Base-by-base conservation (phyloP, 2,888 invertebrate species). In the Stenichneumon culpator region DNA sequence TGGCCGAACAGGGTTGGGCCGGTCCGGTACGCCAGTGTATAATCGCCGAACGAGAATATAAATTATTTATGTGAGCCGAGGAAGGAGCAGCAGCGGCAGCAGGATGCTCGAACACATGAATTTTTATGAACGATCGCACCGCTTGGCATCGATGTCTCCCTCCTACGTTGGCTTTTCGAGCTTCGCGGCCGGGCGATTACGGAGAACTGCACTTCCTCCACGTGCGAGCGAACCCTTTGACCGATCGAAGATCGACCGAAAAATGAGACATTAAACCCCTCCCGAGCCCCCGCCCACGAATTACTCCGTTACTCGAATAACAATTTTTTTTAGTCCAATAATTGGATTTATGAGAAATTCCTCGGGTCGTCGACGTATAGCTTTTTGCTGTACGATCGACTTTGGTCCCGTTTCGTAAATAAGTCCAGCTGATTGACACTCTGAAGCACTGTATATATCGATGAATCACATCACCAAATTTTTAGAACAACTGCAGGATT, bases 41-140 rank as follows among this genome's bases (percentile, higher is more conserved):
- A 86, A 83, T 86, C 84, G 88, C 75, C 84, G 68, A 83, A 79
- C 80, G 78, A 87, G 84, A 82, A 82, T 86, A 88, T 88, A 89
- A 88, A 89, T 88, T 86, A 89, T 89, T 88, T 87, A 89, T 88
- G 84, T 85, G 82, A 77, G 75, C 68, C 84, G 65, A 67, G 16
- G 28, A 63, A 16, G 63, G 14, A 75, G 60, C 81, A 50, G 63
- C 72, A 79, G 44, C 79, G 25, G 39, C 73, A 63, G 52, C 73
- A 65, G 73, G 73, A 78, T 86, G 83, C 54, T 72, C 74, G 67
- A 78, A 83, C 82, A 80, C 85, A 88, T 88, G 88, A 89, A 89
- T 89, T 88, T 89, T 88, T 88, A 88, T 88, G 87, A 86, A 87
- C 86, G 79, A 83, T 87, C 84, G 83, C 79, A 75, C 69, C 82